phyloP scores from a whole-genome alignment of 2,797 vertebrate species.

The Liasis olivaceus region DNA sequence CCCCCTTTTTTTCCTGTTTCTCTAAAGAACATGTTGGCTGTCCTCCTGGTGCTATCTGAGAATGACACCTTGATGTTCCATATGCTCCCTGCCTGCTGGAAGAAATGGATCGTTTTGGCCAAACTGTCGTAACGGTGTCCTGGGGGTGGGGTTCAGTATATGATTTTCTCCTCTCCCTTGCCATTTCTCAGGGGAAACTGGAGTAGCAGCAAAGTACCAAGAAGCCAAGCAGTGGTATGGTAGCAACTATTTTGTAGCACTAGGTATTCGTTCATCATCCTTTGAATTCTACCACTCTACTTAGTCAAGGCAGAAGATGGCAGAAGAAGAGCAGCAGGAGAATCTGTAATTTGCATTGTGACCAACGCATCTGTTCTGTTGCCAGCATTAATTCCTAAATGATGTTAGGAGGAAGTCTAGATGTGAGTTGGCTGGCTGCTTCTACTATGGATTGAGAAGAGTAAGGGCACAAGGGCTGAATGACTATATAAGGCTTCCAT shows the following conservation, averaged over 20 bases:
- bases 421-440: background rate
- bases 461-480: background rate
- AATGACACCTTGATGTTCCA: conserved; percentile 2
- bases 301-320: conserved; percentile 13
- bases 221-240: background rate
- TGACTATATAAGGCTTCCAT: background rate
- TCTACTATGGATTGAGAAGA: background rate
- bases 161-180: background rate
- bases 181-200: conserved; percentile 6
- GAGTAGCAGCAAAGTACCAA: background rate
- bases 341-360: background rate
- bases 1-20: background rate
- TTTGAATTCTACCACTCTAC: background rate
- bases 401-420: background rate
- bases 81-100: background rate
- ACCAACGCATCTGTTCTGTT: background rate
- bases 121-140: conserved; percentile 1
- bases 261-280: conserved; percentile 4
- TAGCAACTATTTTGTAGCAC: conserved; percentile 1
- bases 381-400: background rate
- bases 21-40: background rate
- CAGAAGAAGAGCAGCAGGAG: background rate
- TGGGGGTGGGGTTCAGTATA: background rate
- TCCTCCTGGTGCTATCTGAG: conserved; percentile 8
- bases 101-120: conserved; percentile 1